phyloP scores from a whole-genome alignment of 2,797 vertebrate species.

The Phrynocephalus forsythii region DNA sequence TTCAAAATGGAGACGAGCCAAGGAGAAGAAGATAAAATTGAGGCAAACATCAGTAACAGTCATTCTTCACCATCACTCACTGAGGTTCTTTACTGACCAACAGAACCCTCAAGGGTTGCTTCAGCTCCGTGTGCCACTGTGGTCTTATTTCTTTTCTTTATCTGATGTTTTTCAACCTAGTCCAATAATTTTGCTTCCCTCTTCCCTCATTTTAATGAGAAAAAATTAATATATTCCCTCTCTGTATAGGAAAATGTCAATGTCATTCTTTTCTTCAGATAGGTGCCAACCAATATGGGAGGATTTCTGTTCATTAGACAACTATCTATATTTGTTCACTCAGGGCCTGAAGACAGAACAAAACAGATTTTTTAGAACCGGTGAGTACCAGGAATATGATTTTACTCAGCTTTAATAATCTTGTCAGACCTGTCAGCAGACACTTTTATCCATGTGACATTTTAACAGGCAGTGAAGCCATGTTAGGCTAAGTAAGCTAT shows the following conservation, averaged over 20 bases:
- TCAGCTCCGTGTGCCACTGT: background rate
- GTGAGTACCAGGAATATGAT: conserved; percentile 63
- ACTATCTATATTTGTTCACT: conserved; percentile 36
- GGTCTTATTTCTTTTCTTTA: background rate
- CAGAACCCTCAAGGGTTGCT: background rate
- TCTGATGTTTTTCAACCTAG: no score
- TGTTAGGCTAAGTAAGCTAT: conserved; percentile 73
- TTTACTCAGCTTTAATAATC: conserved; percentile 75
- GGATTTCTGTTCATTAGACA: no score
- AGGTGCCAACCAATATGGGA: no score
- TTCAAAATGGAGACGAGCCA: no score
- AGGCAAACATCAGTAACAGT: no score
- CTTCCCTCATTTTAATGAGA: no score
- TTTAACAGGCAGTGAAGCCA: conserved; percentile 75
- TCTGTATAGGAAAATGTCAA: no score
- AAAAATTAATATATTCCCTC: no score
- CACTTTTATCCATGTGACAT: conserved; percentile 79
- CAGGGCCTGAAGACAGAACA: conserved; percentile 65
- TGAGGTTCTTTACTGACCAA: background rate
- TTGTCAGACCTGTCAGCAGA: conserved; percentile 78
- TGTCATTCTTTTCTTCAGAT: no score
- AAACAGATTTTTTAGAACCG: conserved; percentile 67
- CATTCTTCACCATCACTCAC: background rate
- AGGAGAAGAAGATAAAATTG: background rate
- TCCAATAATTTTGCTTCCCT: no score